phyloP scores from a whole-genome alignment of 1,140 invertebrate genomes.

The Adoxophyes honmai region DNA sequence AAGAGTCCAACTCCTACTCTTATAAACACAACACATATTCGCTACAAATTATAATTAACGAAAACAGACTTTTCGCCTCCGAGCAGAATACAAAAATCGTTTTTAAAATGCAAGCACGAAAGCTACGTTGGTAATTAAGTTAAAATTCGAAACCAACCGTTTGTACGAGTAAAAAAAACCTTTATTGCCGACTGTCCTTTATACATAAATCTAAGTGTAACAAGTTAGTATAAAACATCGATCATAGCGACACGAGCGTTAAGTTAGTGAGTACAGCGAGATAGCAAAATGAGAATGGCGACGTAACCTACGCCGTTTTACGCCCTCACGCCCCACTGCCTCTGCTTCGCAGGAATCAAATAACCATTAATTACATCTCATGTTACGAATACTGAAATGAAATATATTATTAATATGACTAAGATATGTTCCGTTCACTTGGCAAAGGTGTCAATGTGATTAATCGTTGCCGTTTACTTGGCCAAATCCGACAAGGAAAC shows the following conservation, averaged over 20 bases:
- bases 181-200: no score
- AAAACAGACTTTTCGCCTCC: no score
- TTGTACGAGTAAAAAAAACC: no score
- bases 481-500: no score
- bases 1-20: no score
- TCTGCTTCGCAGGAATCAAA: conserved; percentile 5
- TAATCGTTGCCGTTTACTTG: neutral
- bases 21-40: no score
- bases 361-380: conserved; percentile 7
- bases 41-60: no score
- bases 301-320: neutral
- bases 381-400: conserved; percentile 3
- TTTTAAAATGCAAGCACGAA: no score
- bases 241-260: neutral
- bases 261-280: conserved; percentile 1
- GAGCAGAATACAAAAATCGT: no score
- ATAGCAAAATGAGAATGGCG: neutral
- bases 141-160: no score
- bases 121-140: no score
- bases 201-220: neutral
- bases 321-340: conserved; percentile 5
- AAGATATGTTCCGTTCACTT: neutral
- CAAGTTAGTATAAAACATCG: conserved; percentile 5
- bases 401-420: neutral
- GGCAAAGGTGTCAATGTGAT: neutral